A percentile compares a stretch with the other conserved stretches of the same genome.
Evolutionary conservation across 1,140 invertebrate genomes (phyloP).

Genomic region (Copidosoma floridanum): DNA sequence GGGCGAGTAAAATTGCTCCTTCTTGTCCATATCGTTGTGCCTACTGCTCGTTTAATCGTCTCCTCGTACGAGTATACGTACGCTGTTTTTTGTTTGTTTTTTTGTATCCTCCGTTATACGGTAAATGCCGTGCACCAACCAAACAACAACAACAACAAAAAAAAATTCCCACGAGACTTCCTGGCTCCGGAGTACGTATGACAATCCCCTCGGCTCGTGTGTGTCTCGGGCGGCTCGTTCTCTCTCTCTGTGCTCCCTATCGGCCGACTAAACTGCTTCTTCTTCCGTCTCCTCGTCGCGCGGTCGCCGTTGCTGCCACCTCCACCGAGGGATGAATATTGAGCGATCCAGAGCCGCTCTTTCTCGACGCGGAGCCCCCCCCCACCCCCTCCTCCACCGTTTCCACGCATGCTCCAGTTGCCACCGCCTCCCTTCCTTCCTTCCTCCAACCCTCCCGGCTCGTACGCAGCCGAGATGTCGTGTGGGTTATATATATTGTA

Average conservation of each 20-base stretch:
- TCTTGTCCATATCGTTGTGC: conserved; percentile 75
- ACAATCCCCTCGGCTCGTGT: too few species aligned
- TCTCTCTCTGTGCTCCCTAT: conserved; percentile 18
- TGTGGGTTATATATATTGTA: conserved; percentile 13
- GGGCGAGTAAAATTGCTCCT: conserved; percentile 71
- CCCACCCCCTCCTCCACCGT: conserved; percentile 13
- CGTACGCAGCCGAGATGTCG: conserved; percentile 8
- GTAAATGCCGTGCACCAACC: too few species aligned
- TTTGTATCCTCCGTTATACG: too few species aligned
- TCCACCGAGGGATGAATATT: conserved; percentile 52
- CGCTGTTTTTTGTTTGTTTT: too few species aligned
- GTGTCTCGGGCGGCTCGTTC: conserved; percentile 38
- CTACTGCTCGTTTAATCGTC: conserved; percentile 42
- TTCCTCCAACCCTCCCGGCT: conserved; percentile 17
- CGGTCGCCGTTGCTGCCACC: too few species aligned
- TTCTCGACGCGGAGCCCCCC: conserved; percentile 25
- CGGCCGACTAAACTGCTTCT: too few species aligned
- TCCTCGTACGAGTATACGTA: conserved; percentile 44
- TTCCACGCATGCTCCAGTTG: too few species aligned
- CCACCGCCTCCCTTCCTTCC: conserved; percentile 19
- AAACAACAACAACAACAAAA: too few species aligned
- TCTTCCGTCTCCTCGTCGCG: conserved; percentile 14
- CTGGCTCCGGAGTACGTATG: too few species aligned
- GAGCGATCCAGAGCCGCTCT: conserved; percentile 45
- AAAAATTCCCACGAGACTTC: too few species aligned